These are phyloP conservation scores for Knipowitschia caucasica DNA, from an alignment of 2,797 vertebrate genomes.

Conservation along the genomic window DNA sequence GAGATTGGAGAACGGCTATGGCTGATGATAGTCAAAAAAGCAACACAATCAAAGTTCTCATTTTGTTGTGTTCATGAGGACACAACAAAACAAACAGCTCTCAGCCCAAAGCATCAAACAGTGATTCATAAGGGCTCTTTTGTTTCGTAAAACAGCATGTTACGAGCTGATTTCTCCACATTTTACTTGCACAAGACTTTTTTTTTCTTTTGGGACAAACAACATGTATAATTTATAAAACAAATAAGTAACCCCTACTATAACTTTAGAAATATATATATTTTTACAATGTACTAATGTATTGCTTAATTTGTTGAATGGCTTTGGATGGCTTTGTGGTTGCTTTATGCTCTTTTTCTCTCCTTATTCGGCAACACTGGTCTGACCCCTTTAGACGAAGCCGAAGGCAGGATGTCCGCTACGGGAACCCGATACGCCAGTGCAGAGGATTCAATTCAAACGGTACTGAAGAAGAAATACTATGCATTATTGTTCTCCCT, in stretches of 20 bases:
- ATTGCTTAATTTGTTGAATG: conserved; percentile 36
- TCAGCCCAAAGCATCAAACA: no score
- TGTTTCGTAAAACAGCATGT: no score
- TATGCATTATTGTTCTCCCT: conserved; percentile 69
- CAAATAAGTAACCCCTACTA: no score
- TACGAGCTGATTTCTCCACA: no score
- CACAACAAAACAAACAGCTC: no score
- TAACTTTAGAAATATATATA: no score
- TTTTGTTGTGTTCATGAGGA: background rate
- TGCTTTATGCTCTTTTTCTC: conserved; percentile 71
- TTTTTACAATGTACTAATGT: no score
- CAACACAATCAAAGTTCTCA: background rate
- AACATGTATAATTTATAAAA: no score
- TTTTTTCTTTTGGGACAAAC: no score
- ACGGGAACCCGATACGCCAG: conserved; percentile 95
- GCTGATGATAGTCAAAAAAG: conserved; percentile 30
- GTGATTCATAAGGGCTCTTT: no score
- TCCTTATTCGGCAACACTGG: conserved; percentile 70
- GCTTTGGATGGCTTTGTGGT: conserved; percentile 67
- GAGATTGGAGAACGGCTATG: conserved; percentile 29
- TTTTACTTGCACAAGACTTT: no score
- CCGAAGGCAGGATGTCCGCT: conserved; percentile 92
- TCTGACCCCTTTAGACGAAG: conserved; percentile 81
- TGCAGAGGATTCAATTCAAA: conserved; percentile 97
- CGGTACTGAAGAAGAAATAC: no score